Base-by-base conservation (phyloP, 1,140 invertebrate species). In the Heliconius himera region DNA sequence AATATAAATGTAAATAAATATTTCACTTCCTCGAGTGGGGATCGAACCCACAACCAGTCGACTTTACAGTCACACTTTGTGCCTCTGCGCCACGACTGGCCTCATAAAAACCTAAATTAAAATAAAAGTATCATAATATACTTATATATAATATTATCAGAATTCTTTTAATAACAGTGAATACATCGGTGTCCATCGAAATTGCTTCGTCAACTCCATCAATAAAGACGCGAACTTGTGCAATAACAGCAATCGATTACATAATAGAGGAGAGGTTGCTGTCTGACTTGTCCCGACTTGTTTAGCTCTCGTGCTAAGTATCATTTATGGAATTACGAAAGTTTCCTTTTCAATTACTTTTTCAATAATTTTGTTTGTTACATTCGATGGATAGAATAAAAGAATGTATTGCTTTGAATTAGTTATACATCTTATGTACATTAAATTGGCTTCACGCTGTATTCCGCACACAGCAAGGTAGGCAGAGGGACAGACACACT, bases 161-260 rank as follows among this genome's bases (percentile, higher is more conserved):
- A 71, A 71, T 70, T 49, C 54, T 76, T 76, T 76, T 73, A 73
- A 72, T 56, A 77, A 73, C 18, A 56, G 41, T 56, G 29, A 54
- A 80, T 83, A 84, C 82, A 82, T 81, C 83, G 79, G 79, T 88
- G 84, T 89, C 84, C 84, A 85, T 85, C 77, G 84, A 82, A 89
- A 92, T 89, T 90, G 93, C 88, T 92, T 94, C 77, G 83, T 84
- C 82, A 93, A 94, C 92, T 92, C 87, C 91, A 92, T 94, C 91
- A 94, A 93, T 93, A 94, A 92, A 88, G 89, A 88, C 85, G 81
- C 81, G 56, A 94, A 94, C 89, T 94, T 93, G 84, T 86, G 91
- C 87, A 92, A 93, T 93, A 94, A 92, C 89, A 90, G 84, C 88
- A 87, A 90, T 92, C 87, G 85, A 91, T 91, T 90, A 90, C 79